These are phyloP conservation scores for Enteromius paludinosus DNA, from an alignment of 2,797 vertebrate genomes.

Conservation along the genomic window DNA sequence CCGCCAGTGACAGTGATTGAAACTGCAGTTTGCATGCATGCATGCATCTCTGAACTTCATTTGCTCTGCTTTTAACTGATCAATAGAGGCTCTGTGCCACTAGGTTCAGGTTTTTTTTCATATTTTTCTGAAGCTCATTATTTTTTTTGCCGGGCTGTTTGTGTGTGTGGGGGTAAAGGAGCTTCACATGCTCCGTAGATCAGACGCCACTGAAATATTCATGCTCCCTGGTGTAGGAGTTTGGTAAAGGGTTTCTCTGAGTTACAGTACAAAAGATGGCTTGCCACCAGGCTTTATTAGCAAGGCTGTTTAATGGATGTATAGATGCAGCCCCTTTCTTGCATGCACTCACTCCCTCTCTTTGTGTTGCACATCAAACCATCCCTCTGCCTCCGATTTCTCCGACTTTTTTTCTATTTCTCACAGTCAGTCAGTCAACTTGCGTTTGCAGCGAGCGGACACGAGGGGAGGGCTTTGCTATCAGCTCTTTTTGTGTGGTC, in stretches of 20 bases:
- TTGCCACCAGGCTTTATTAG: conserved; percentile 81
- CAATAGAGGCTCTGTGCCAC: conserved; percentile 78
- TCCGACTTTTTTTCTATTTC: conserved; percentile 9
- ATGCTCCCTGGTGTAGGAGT: conserved; percentile 80
- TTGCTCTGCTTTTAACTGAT: conserved; percentile 65
- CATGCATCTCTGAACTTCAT: conserved; percentile 68
- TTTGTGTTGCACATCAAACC: conserved; percentile 33
- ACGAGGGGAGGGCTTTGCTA: conserved; percentile 76
- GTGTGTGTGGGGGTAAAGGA: conserved; percentile 66
- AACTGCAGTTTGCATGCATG: conserved; percentile 11
- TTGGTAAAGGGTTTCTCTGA: conserved; percentile 75
- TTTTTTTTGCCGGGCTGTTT: conserved; percentile 75
- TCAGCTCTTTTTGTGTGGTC: conserved; percentile 97
- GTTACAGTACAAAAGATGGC: conserved; percentile 78
- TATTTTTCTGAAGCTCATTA: conserved; percentile 81
- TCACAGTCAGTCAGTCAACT: conserved; percentile 56
- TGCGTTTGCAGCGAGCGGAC: conserved; percentile 22
- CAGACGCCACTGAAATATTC: conserved; percentile 81
- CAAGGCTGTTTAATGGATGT: conserved; percentile 74
- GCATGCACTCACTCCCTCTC: conserved; percentile 9
- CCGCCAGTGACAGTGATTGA: conserved; percentile 39
- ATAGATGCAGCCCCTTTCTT: conserved; percentile 58
- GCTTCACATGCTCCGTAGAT: conserved; percentile 75
- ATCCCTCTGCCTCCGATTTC: conserved; percentile 13
- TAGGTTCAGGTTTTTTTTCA: conserved; percentile 66